phyloP scores from a whole-genome alignment of 2,888 invertebrate genomes.

The Dasysyrphus tricinctus region DNA sequence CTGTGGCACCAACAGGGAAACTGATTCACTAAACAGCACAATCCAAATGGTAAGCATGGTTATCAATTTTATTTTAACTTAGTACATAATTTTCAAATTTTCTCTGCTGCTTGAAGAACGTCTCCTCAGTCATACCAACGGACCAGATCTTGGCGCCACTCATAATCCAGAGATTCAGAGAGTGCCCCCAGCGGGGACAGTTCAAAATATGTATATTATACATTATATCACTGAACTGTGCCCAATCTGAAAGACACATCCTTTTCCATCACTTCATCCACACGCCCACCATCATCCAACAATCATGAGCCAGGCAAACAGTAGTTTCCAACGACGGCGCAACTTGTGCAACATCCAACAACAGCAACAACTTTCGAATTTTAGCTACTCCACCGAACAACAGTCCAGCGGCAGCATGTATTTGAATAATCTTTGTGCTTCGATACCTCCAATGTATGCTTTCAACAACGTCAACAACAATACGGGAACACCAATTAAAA shows the following conservation, averaged over 20 bases:
- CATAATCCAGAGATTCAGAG: conserved; percentile 82
- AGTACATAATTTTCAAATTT: not conserved
- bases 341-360: conserved; percentile 74
- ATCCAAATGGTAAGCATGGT: conserved; percentile 83
- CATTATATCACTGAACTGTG: conserved; percentile 79
- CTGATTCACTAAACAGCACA: conserved; percentile 86
- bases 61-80: not conserved
- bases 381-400: conserved; percentile 52
- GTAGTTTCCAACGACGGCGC: conserved; percentile 75
- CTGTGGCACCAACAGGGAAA: conserved; percentile 89
- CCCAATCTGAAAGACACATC: conserved; percentile 82
- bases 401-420: too few relatives aligned
- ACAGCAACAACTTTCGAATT: conserved; percentile 71
- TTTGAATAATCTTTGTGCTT: too few relatives aligned
- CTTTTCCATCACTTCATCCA: conserved; percentile 54
- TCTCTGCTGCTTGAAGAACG: conserved; percentile 81
- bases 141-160: conserved; percentile 77
- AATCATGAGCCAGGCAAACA: too few relatives aligned
- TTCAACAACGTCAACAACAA: conserved; percentile 77
- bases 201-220: conserved; percentile 79
- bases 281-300: conserved; percentile 77
- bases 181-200: conserved; percentile 80
- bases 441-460: conserved; percentile 72
- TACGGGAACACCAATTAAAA: conserved; percentile 80
- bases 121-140: conserved; percentile 76